Evolutionary conservation across 2,113 vertebrate species (phyloP).

Genomic region (human): DNA sequence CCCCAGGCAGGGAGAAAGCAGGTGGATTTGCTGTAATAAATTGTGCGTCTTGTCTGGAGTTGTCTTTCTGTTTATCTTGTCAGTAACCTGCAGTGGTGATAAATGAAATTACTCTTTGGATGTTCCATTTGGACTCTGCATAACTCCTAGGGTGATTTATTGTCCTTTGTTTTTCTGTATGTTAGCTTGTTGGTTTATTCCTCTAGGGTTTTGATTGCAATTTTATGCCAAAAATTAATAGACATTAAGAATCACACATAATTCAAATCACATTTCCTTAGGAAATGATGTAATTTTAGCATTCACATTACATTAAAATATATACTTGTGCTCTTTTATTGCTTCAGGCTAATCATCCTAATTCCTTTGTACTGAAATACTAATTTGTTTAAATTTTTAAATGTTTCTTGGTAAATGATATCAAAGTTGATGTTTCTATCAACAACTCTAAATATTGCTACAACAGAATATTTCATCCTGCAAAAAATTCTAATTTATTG

Average conservation of each 20-base stretch:
- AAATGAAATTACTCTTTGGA: neutral
- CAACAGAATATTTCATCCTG: neutral
- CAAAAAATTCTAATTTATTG: neutral
- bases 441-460: neutral
- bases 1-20: neutral
- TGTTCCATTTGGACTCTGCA: neutral
- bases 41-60: neutral
- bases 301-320: neutral
- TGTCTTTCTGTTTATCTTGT: neutral
- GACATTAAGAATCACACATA: neutral
- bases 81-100: neutral
- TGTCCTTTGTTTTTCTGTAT: neutral
- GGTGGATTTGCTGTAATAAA: neutral
- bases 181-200: neutral
- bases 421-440: neutral
- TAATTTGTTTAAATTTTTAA: constrained; percentile 6
- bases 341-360: neutral
- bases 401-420: neutral
- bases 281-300: neutral
- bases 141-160: neutral
- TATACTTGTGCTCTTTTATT: neutral
- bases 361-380: neutral
- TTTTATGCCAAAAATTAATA: constrained; percentile 30
- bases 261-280: neutral
- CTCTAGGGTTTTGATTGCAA: neutral